These are phyloP conservation scores for Sternotherus odoratus DNA, from an alignment of 2,797 vertebrate genomes.

Conservation along the genomic window DNA sequence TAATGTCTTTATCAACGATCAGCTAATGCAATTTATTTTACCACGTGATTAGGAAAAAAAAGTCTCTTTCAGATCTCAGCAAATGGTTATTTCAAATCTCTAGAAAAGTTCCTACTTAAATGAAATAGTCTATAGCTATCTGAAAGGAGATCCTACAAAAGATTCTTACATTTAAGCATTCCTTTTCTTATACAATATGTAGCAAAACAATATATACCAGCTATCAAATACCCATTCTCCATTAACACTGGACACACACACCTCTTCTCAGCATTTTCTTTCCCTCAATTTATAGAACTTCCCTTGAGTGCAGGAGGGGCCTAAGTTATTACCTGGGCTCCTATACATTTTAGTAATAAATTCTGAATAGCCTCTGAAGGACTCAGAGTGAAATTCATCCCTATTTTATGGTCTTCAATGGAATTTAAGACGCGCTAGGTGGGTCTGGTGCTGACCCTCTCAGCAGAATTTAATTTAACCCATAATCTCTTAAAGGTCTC, in stretches of 20 bases:
- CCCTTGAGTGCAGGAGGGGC: not conserved
- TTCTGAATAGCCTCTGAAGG: not conserved
- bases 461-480: not conserved
- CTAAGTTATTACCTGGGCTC: not conserved
- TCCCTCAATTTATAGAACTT: not conserved
- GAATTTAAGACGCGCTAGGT: not conserved
- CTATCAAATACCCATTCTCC: not conserved
- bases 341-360: not conserved
- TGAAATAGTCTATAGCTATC: not conserved
- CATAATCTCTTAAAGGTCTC: not conserved
- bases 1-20: conserved; percentile 5
- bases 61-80: not conserved
- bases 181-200: not conserved
- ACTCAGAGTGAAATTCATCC: not conserved
- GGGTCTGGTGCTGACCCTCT: not conserved
- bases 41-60: not conserved
- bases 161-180: not conserved
- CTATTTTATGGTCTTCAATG: not conserved
- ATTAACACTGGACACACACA: not conserved
- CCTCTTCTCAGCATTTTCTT: not conserved
- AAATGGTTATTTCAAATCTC: not conserved
- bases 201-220: not conserved
- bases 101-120: not conserved
- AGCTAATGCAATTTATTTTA: not conserved
- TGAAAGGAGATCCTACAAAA: not conserved